Base-by-base conservation (phyloP, 2,888 invertebrate species). In the Eristalis tenax region DNA sequence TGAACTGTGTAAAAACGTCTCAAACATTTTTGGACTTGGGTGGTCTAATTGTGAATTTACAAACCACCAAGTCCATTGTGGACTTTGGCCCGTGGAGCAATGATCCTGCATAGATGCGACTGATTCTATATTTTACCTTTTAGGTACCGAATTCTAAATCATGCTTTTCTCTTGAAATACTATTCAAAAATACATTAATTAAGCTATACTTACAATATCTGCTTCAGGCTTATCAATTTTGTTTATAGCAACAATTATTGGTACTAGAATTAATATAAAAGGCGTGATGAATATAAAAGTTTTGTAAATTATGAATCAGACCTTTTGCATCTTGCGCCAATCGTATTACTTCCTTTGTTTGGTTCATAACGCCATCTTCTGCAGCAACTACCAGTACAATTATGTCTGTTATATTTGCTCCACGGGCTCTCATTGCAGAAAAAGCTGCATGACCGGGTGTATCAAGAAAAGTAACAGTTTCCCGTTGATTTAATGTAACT, bases 371-470 rank as follows among this genome's bases (percentile, higher is more conserved):
- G 4, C 99, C 99, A 93, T 99, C 99, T 93, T 99, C 99, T 0
- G 99, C 99, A 1, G 99, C 99, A 57, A 99, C 98, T 32, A 99
- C 99, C 75, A 99, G 94, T 82, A 99, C 96, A 73, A 99, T 97
- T 74, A 99, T 95, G 93, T 99, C 99, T 0, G 99, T 99, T 75
- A 96, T 96, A 90, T 95, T 94, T 0, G 99, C 99, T n/a, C 99
- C 99, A 68, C 99, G 95, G 10, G 96, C 95, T 75, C 99, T 94
- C 98, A 99, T 99, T 1, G 98, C 95, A 66, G 95, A 95, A 93
- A 99, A 99, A 0, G 99, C 99, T 3, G 99, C 99, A 94, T 99
- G 99, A 0, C 99, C 99, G 4, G 99, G 99, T 11, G 99, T 99
- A 94, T 99, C 99, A 89, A 99, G 94, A 94, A 99, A 99, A 11